Evolutionary conservation across 2,113 vertebrate genomes (phyloP).

Genomic region (Gambusia holbrooki): DNA sequence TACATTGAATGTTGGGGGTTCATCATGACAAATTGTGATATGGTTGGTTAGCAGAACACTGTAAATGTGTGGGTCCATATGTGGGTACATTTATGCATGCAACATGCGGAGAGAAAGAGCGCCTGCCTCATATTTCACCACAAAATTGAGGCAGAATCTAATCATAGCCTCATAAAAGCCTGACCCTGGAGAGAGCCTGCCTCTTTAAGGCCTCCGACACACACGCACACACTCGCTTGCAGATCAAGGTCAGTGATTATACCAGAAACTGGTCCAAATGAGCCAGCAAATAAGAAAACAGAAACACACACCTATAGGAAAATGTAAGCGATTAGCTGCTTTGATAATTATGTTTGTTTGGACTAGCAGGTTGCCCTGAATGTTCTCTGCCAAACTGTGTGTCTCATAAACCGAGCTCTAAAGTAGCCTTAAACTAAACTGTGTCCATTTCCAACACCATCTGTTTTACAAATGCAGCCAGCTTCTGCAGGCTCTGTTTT

Average conservation of each 20-base stretch:
- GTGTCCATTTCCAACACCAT: slow-evolving; percentile 63
- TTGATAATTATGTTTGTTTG: slow-evolving; percentile 45
- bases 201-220: slow-evolving; percentile 51
- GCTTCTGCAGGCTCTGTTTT: slow-evolving; percentile 26
- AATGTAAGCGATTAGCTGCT: slow-evolving; percentile 44
- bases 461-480: slow-evolving; percentile 62
- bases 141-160: slow-evolving; percentile 76
- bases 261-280: not conserved
- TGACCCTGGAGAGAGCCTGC: slow-evolving; percentile 70
- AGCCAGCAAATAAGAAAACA: slow-evolving; percentile 2
- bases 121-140: slow-evolving; percentile 74
- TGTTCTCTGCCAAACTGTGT: slow-evolving; percentile 54
- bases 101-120: slow-evolving; percentile 57
- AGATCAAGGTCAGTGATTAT: slow-evolving; percentile 6
- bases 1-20: not conserved
- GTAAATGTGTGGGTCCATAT: slow-evolving; percentile 18
- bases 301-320: slow-evolving; percentile 20
- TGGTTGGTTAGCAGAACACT: not conserved
- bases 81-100: slow-evolving; percentile 51
- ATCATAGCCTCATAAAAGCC: slow-evolving; percentile 75
- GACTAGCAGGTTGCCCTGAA: slow-evolving; percentile 50
- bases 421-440: slow-evolving; percentile 54
- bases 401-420: slow-evolving; percentile 55
- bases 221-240: slow-evolving; percentile 3
- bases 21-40: not conserved